Evolutionary conservation across 2,113 vertebrate genomes (phyloP).

Genomic region (Clarias macrocephalus): DNA sequence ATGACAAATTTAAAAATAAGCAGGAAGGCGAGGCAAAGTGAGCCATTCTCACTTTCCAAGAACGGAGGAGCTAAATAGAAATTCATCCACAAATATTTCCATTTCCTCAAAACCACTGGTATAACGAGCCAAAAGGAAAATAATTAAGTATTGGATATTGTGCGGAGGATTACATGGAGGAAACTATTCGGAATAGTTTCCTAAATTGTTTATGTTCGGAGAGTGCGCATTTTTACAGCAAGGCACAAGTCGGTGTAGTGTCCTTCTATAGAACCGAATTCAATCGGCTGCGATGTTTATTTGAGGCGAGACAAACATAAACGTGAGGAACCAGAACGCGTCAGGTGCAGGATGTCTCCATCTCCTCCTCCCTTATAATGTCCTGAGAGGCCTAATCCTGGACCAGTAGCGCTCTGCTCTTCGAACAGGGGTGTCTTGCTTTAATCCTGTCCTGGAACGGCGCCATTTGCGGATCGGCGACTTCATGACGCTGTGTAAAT

Average conservation of each 20-base stretch:
- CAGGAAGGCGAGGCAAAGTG: not conserved
- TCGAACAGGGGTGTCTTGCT: slow-evolving; percentile 16
- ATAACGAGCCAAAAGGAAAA: not conserved
- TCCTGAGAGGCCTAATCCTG: slow-evolving; percentile 23
- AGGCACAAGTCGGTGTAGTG: not conserved
- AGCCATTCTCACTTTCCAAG: not conserved
- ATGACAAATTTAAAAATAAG: not conserved
- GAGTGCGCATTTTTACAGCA: not conserved
- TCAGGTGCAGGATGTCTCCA: not conserved
- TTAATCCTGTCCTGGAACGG: slow-evolving; percentile 28
- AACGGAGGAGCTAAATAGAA: not conserved
- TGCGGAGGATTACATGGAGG: not conserved
- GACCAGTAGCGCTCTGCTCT: slow-evolving; percentile 2
- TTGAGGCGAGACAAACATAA: not conserved
- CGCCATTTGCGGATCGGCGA: slow-evolving; percentile 17
- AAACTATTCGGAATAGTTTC: not conserved
- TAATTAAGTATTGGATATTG: slow-evolving; percentile 1
- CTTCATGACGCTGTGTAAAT: not conserved
- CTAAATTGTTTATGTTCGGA: not conserved
- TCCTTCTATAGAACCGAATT: not conserved
- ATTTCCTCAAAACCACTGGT: slow-evolving; percentile 5
- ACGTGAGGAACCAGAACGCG: not conserved
- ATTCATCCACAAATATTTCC: slow-evolving; percentile 21
- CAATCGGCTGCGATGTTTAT: not conserved
- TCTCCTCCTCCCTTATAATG: not conserved